A percentile compares a stretch with the other conserved stretches of the same genome.
Conservation (phyloP, 2,113 vertebrate genomes). For the Ammodytes marinus region DNA sequence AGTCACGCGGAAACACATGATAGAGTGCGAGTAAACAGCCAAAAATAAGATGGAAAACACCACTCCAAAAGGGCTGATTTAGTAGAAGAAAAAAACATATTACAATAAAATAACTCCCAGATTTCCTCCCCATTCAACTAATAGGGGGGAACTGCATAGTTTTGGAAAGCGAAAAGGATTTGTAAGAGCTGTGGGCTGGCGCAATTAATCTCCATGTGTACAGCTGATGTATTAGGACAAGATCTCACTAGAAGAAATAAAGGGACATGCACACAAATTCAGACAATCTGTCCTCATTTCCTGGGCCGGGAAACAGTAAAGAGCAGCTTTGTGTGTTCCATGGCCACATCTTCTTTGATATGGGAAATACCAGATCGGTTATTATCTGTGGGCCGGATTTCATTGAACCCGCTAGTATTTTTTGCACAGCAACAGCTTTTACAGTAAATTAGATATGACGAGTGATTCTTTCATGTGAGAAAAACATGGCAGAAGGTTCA, state of each 20-base stretch:
- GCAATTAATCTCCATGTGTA: constrained; percentile 68
- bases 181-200: constrained; percentile 52
- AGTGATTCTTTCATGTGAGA: constrained; percentile 4
- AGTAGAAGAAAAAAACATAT: constrained; percentile 45
- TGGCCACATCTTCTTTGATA: constrained; percentile 14
- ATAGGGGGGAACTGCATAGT: constrained; percentile 21
- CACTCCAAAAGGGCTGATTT: constrained; percentile 59
- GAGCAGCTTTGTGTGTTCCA: constrained; percentile 43
- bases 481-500: constrained; percentile 5
- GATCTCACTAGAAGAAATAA: constrained; percentile 54
- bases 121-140: constrained; percentile 47
- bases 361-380: constrained; percentile 41
- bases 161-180: constrained; percentile 60
- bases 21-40: constrained; percentile 65
- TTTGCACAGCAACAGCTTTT: constrained; percentile 20
- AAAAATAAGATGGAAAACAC: constrained; percentile 69
- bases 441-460: constrained; percentile 4
- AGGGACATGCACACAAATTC: constrained; percentile 63
- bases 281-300: constrained; percentile 70
- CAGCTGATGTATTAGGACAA: constrained; percentile 60
- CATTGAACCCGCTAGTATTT: constrained; percentile 22
- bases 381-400: constrained; percentile 26
- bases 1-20: constrained; percentile 57
- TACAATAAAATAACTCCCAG: constrained; percentile 75
- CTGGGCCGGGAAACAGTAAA: constrained; percentile 31